These are phyloP conservation scores for Amiota minor DNA, from an alignment of 2,888 invertebrate genomes.

Conservation along the genomic window DNA sequence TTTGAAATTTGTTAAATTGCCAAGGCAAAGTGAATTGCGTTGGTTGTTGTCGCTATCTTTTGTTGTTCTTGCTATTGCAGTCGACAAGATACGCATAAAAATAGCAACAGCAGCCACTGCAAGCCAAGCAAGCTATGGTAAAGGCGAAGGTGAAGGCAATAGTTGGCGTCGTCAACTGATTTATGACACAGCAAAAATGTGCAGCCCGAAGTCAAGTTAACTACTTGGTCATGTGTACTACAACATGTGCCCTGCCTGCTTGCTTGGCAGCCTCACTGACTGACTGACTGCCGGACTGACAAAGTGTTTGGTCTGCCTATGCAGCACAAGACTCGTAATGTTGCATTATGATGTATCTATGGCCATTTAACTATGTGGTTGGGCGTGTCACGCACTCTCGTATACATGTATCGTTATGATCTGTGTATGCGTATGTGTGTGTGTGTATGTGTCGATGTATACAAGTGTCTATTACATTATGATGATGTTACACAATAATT, in stretches of 20 bases:
- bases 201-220: slow-evolving; percentile 1
- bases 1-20: slow-evolving; percentile 9
- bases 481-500: slow-evolving; percentile 57
- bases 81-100: slow-evolving; percentile 14
- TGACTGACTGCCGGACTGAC: neutral
- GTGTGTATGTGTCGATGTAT: too few relatives aligned
- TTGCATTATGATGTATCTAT: neutral
- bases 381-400: slow-evolving; percentile 1
- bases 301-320: neutral
- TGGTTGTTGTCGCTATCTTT: neutral
- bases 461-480: slow-evolving; percentile 58
- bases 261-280: neutral
- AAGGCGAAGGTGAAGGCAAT: neutral
- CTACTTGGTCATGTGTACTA: too few relatives aligned
- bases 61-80: neutral
- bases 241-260: too few relatives aligned
- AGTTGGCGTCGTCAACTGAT: slow-evolving; percentile 14
- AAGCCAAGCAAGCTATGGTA: neutral
- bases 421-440: too few relatives aligned
- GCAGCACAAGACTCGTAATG: neutral
- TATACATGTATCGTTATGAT: too few relatives aligned
- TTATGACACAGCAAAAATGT: slow-evolving; percentile 20
- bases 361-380: neutral
- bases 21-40: slow-evolving; percentile 12
- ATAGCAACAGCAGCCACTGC: neutral